Evolutionary conservation across 2,888 invertebrate species (phyloP).

Genomic region (Biston betularia): DNA sequence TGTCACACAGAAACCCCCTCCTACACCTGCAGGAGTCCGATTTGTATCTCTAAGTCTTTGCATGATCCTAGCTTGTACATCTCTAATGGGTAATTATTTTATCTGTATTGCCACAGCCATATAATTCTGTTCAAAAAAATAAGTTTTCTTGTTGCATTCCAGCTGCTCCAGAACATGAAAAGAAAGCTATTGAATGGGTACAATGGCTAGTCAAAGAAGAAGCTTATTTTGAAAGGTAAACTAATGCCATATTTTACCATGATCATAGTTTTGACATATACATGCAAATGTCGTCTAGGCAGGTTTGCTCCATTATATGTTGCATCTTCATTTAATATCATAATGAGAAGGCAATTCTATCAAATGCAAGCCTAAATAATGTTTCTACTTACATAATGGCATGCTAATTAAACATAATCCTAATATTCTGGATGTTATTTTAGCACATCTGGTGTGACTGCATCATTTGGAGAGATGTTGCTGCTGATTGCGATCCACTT

Average conservation of each 20-base stretch:
- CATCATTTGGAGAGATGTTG: constrained; percentile 98
- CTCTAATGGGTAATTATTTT: constrained; percentile 87
- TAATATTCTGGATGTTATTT: constrained; percentile 36
- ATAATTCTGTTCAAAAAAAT: constrained; percentile 7
- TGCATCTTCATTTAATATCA: too few relatives aligned
- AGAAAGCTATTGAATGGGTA: constrained; percentile 96
- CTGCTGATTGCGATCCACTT: constrained; percentile 98
- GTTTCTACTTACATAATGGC: too few relatives aligned
- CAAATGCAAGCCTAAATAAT: too few relatives aligned
- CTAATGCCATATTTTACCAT: constrained; percentile 3
- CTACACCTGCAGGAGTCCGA: constrained; percentile 96
- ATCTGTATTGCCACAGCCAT: background rate
- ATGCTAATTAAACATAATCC: background rate
- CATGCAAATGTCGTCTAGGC: too few relatives aligned
- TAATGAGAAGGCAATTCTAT: too few relatives aligned
- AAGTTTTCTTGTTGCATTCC: constrained; percentile 45
- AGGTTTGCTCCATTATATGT: too few relatives aligned
- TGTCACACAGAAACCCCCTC: constrained; percentile 94
- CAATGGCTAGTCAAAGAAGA: constrained; percentile 97
- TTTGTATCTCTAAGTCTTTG: constrained; percentile 97
- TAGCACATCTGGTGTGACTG: constrained; percentile 93
- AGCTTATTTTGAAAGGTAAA: constrained; percentile 92
- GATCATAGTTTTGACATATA: background rate
- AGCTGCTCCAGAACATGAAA: constrained; percentile 92
- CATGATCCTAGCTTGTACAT: constrained; percentile 97